These are phyloP conservation scores for Philonicus albiceps DNA, from an alignment of 2,888 invertebrate species.

Conservation along the genomic window DNA sequence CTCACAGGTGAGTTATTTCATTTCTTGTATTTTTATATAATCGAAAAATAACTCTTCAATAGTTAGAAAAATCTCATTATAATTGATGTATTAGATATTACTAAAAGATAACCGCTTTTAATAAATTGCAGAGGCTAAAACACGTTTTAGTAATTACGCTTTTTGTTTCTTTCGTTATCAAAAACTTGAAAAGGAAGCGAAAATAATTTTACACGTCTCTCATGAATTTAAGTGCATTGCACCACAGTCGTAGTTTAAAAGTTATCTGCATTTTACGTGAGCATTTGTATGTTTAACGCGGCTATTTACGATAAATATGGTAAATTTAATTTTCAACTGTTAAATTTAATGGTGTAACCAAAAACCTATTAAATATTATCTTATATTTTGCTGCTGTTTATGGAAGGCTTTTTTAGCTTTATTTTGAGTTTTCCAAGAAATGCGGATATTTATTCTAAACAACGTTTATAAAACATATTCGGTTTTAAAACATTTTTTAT, in stretches of 20 bases:
- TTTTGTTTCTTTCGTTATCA: background rate
- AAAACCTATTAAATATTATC: background rate
- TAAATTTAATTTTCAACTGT: background rate
- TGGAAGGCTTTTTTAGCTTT: background rate
- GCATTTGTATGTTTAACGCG: background rate
- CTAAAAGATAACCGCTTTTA: background rate
- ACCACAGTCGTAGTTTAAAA: background rate
- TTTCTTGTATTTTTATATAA: background rate
- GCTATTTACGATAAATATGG: background rate
- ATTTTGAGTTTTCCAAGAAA: background rate
- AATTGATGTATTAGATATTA: background rate
- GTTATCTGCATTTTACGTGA: background rate
- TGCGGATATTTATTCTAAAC: background rate
- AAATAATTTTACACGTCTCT: background rate
- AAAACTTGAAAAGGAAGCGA: background rate
- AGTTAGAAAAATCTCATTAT: background rate
- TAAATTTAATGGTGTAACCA: background rate
- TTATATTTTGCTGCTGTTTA: background rate
- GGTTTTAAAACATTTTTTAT: background rate
- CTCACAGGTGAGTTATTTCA: conserved; percentile 79
- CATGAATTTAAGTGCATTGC: background rate
- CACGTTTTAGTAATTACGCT: background rate
- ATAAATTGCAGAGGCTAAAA: background rate
- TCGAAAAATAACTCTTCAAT: too few relatives aligned
- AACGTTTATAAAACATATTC: background rate